Conservation (phyloP, 2,113 vertebrate genomes). For the Aythya baeri region DNA sequence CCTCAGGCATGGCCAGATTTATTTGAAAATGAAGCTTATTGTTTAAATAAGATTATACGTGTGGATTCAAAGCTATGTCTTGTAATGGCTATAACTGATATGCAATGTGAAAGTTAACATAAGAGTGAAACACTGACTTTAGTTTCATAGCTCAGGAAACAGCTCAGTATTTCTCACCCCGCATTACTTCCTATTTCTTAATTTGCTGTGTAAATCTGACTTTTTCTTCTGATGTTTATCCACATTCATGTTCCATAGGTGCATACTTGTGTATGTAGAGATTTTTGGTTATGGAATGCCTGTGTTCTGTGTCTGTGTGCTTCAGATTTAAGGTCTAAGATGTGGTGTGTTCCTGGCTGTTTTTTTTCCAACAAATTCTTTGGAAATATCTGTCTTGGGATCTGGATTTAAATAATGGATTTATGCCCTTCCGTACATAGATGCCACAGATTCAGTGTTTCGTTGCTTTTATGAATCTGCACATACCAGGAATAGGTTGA, state of each 20-base stretch:
- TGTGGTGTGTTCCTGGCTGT: not conserved
- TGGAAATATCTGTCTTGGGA: not conserved
- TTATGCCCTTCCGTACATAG: not conserved
- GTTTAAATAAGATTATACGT: not conserved
- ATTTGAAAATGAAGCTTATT: not conserved
- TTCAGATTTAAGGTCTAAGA: not conserved
- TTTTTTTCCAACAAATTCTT: not conserved
- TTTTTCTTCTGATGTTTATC: not conserved
- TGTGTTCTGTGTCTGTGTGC: not conserved
- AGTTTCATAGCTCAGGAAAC: not conserved
- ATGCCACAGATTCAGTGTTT: not conserved
- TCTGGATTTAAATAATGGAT: not conserved
- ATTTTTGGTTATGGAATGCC: not conserved
- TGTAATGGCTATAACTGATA: not conserved
- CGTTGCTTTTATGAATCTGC: not conserved
- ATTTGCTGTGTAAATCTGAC: not conserved
- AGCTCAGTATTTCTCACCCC: not conserved
- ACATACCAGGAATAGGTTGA: not conserved
- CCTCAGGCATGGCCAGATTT: not conserved
- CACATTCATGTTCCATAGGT: not conserved
- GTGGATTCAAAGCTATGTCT: not conserved
- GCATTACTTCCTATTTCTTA: not conserved
- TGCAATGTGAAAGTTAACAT: not conserved
- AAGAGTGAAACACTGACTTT: not conserved
- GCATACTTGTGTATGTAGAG: not conserved